Evolutionary conservation across 2,113 vertebrate species (phyloP).

Genomic region (Hypanus sabinus): DNA sequence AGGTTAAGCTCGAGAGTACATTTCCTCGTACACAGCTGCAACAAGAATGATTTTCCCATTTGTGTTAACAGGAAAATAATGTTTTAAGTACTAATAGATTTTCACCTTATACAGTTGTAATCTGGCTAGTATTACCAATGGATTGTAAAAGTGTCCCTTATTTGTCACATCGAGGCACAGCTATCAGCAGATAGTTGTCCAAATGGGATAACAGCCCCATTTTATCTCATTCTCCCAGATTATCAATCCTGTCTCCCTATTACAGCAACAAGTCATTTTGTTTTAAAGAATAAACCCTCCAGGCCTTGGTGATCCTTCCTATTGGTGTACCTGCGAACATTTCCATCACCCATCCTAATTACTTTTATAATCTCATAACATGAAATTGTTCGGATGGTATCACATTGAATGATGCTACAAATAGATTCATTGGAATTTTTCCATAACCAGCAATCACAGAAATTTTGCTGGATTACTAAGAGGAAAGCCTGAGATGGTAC

Average conservation of each 20-base stretch:
- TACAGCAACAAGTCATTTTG: not conserved
- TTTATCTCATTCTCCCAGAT: slow-evolving; percentile 21
- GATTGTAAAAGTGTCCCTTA: not conserved
- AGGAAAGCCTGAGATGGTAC: not conserved
- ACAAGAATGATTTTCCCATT: not conserved
- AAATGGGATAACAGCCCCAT: not conserved
- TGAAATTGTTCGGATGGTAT: not conserved
- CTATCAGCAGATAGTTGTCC: not conserved
- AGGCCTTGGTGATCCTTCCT: not conserved
- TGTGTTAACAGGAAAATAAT: not conserved
- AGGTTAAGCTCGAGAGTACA: not conserved
- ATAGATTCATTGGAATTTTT: not conserved
- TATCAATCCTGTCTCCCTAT: not conserved
- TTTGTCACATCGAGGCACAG: not conserved
- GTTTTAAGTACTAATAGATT: slow-evolving; percentile 20
- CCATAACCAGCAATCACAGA: not conserved
- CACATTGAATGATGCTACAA: not conserved
- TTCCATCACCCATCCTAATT: not conserved
- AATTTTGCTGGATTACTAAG: not conserved
- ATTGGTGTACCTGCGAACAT: not conserved
- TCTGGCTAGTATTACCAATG: not conserved
- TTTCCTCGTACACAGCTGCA: not conserved
- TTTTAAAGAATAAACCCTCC: not conserved
- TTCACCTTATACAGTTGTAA: not conserved
- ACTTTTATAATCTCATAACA: not conserved